Conservation (phyloP, 2,113 vertebrate species). For the Menura novaehollandiae region DNA sequence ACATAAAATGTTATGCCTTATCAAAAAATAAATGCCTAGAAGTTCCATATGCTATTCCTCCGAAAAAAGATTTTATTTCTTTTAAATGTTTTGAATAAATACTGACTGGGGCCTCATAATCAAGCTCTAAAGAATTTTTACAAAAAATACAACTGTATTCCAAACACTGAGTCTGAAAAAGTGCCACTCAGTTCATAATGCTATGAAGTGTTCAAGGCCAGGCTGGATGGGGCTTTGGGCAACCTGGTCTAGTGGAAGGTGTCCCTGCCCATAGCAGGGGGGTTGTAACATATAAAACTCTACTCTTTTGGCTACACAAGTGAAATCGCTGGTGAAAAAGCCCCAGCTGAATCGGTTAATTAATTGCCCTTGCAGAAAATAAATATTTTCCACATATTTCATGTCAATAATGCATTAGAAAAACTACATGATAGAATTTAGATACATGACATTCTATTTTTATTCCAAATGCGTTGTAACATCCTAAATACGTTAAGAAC, state of each 20-base stretch:
- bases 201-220: neutral
- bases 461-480: neutral
- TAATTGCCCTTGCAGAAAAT: neutral
- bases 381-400: neutral
- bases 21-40: neutral
- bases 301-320: neutral
- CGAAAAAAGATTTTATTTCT: neutral
- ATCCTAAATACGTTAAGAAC: neutral
- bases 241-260: neutral
- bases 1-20: neutral
- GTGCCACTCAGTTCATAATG: neutral
- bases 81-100: neutral
- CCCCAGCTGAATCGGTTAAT: neutral
- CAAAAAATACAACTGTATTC: neutral
- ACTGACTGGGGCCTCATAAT: neutral
- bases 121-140: neutral
- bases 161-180: neutral
- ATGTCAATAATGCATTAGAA: neutral
- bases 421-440: neutral
- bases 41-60: neutral
- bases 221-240: neutral
- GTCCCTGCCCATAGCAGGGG: neutral
- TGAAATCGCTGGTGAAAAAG: neutral
- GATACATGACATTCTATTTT: neutral
- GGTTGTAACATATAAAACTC: neutral